Conservation (phyloP, 2,797 vertebrate genomes). For the Micropoecilia bifurca region DNA sequence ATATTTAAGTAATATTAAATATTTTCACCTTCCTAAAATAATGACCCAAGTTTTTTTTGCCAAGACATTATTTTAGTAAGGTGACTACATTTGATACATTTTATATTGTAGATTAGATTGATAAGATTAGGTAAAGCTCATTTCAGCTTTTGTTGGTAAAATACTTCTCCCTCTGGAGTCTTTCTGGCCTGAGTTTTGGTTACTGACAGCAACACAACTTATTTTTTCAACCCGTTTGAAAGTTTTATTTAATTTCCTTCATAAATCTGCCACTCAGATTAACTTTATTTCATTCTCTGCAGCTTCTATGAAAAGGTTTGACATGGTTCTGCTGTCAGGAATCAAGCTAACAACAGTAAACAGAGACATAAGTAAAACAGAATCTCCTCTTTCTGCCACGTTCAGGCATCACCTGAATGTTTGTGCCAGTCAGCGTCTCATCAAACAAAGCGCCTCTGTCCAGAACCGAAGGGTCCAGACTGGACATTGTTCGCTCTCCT, state of each 20-base stretch:
- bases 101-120: too few species aligned
- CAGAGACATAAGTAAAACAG: conserved; percentile 1
- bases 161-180: too few species aligned
- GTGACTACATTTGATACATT: too few species aligned
- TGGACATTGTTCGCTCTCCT: conserved; percentile 66
- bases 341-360: conserved; percentile 7
- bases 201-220: too few species aligned
- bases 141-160: too few species aligned
- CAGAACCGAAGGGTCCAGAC: conserved; percentile 73
- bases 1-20: too few species aligned
- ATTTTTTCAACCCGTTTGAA: background rate
- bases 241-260: background rate
- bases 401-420: conserved; percentile 30
- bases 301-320: too few species aligned
- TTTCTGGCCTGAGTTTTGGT: too few species aligned
- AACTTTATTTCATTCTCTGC: background rate
- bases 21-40: too few species aligned
- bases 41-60: too few species aligned
- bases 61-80: too few species aligned
- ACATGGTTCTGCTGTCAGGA: background rate
- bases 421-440: conserved; percentile 45
- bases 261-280: background rate
- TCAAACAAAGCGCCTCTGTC: conserved; percentile 56
- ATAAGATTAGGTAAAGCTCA: too few species aligned
- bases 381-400: conserved; percentile 1